Evolutionary conservation across 1,140 invertebrate species (phyloP), one percentile per base, ranked within the genome.

Genomic region (Cydia fagiglandana): DNA sequence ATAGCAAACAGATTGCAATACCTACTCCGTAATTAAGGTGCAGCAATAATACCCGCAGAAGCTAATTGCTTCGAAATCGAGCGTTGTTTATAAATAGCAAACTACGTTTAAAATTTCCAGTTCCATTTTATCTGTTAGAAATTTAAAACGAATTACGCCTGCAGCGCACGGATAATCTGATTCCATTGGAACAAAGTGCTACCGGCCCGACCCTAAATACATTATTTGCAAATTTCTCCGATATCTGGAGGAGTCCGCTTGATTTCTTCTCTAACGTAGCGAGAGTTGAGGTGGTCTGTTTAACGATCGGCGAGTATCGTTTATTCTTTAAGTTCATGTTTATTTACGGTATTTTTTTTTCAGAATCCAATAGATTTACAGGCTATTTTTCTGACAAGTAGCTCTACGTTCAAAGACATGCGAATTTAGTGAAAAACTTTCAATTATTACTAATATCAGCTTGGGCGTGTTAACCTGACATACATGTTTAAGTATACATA

Each of bases 211-310:
- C 56, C 45, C 68, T 76, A 77, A 68, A 41, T 64, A 73, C 45
- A 78, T 78, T 82, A 77, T 79, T 80, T 81, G 74, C 70, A 73
- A 77, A 80, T 76, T 80, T 76, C 64, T 77, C 77, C 70, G 53
- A 28, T 76, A 79, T 76, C 34, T 64, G 66, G 64, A 66, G 68
- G 79, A 73, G 53, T 77, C 30, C 61, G 77, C 70, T 81, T 84
- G 74, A 82, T 84, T 84, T 86, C 78, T 81, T 84, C 74, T 79
- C 75, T 79, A 83, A 83, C 78, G 77, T 81, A 83, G 77, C 78
- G 79, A 78, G 77, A 81, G 80, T 34, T 38, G 66, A 70, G 28
- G 66, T 70, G 38, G 66, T 34, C 34, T 70, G 34, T 38, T 38
- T 38, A 70, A 17, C 17, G 38, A 70, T 53, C n/a, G 50, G 15